Base-by-base conservation (phyloP, 2,797 vertebrate genomes). In the Oreortyx pictus region DNA sequence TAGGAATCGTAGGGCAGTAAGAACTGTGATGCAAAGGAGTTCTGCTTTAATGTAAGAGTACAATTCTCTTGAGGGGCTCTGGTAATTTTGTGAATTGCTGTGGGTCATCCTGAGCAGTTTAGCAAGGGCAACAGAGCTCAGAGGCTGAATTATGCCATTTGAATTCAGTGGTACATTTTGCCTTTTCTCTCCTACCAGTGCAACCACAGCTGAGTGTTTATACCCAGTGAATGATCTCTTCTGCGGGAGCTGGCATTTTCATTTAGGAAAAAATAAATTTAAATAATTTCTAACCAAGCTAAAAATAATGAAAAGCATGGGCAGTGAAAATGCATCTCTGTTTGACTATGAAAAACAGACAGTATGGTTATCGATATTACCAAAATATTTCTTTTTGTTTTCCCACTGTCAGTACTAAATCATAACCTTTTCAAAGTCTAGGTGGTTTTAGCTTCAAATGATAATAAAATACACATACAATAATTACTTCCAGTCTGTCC, bases 331-430 rank as follows among this genome's bases (percentile, higher is more conserved):
- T 31, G 1, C 4, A 78, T 54, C 87, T 89, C 70, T 89, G 89
- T 57, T 13, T 57, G 23, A 50, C 14, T 41, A 39, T 61, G 44
- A 46, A 80, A 87, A 82, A 47, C 29, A 88, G 41, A 82, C 18
- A 66, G 20, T 47, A 8, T 2, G 3, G 35, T 44, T 17, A 81
- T 3, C 3, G 67, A 11, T 72, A 20, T 49, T 61, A 67, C 17
- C 22, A 47, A 83, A 92, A 56, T 68, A 87, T 75, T 92, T 76
- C 14, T 23, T 71, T 16, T 80, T 74, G 13, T 65, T 90, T 93
- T 72, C 46, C 14, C 35, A 39, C 56, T 72, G 41, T n/a, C 68
- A 33, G 14, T 24, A 23, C 18, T 72, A 62, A 73, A 74, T 33
- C 35, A 31, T 3, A 49, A 7, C 4, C 20, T 50, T 62, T 72